Evolutionary conservation across 2,113 vertebrate genomes (phyloP), one percentile per base, ranked within the genome.

Genomic region (human (Homo sapiens)): DNA sequence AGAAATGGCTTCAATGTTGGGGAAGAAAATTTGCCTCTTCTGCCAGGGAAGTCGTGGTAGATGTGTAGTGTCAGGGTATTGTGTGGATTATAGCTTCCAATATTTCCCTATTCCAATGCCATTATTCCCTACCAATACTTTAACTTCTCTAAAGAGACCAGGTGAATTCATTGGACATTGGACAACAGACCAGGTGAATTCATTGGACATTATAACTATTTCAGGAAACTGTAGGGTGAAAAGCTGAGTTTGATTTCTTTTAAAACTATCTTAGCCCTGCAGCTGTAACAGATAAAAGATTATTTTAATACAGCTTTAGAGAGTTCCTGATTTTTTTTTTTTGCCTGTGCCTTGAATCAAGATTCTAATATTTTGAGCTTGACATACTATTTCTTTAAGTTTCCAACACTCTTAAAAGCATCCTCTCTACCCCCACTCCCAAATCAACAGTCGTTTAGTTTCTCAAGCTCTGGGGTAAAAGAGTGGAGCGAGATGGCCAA

Each of bases 351-450:
- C 73, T 96, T 87, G 57, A 94, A 68, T 73, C 86, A 96, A 61
- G 32, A 95, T 92, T 79, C 81, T 91, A 86, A 35, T 94, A 79
- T 91, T 81, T 95, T 82, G 85, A 50, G 57, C 78, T 97, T 94
- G 50, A 92, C 78, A 76, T 45, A 43, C 5, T 64, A 64, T 82
- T 93, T 95, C n/a, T 89, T 93, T 87, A 89, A 75, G n/a, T 87
- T 48, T 50, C 22, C 83, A 87, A 66, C 45, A 72, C 68, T 30
- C 5, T 90, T 92, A 89, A 70, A 81, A 57, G 22, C 45, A 61
- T 73, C 22, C n/a, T 38, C n/a, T 22, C 70, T 27, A 3, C 48
- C 8, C 18, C 30, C 45, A 75, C 40, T 12, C 23, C 22, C 17
- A 75, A 75, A 13, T 85, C 50, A 50, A 52, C 2, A 73, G 16